Percentiles rank a stretch among this genome's conserved stretches.
phyloP scores from a whole-genome alignment of 2,797 vertebrate species.

The Bufotes viridis region DNA sequence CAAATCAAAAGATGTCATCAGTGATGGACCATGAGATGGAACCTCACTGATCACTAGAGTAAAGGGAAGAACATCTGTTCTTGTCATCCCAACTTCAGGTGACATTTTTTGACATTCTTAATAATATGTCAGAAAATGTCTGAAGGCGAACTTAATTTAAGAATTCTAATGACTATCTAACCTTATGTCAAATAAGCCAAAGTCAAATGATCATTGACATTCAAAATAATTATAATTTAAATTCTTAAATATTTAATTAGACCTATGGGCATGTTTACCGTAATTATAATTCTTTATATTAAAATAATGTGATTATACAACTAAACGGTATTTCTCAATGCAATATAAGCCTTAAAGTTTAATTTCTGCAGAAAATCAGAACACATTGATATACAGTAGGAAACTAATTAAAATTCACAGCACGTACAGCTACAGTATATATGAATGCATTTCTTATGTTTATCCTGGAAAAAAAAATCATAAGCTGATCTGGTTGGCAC shows the following conservation, averaged over 20 bases:
- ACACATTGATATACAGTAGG: not conserved
- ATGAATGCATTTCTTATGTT: conserved; percentile 44
- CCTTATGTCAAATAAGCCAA: not conserved
- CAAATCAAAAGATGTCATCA: not conserved
- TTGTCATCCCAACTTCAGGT: not conserved
- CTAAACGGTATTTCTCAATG: not conserved
- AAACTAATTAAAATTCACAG: conserved; percentile 40
- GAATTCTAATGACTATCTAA: not conserved
- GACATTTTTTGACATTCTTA: not conserved
- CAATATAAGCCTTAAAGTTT: not conserved
- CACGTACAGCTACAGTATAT: conserved; percentile 21
- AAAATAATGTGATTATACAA: not conserved
- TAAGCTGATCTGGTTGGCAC: conserved; percentile 21
- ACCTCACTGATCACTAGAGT: not conserved
- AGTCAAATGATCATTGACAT: not conserved
- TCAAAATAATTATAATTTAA: not conserved
- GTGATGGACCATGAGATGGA: not conserved
- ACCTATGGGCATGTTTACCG: no score
- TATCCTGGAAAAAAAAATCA: conserved; percentile 23
- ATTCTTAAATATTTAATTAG: conserved; percentile 1
- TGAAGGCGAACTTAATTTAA: not conserved
- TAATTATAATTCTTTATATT: not conserved
- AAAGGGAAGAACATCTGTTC: not conserved
- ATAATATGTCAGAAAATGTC: not conserved
- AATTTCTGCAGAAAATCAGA: not conserved